A percentile compares a stretch with the other conserved stretches of the same genome.
phyloP scores from a whole-genome alignment of 2,797 vertebrate species.

The Cephalopachus bancanus region DNA sequence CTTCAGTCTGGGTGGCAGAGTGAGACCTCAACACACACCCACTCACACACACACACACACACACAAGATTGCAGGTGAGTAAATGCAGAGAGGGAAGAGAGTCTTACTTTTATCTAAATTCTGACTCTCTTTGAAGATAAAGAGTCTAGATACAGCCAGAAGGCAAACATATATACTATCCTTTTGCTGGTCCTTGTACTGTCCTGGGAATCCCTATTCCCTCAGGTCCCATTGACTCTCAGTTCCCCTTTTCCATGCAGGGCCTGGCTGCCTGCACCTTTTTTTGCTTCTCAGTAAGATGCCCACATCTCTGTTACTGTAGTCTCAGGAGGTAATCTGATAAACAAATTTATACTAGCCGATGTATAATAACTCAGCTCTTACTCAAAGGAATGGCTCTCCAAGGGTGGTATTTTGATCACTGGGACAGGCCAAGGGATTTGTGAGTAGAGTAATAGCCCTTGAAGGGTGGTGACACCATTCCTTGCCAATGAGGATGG shows the following conservation, averaged over 20 bases:
- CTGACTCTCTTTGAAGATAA: neutral
- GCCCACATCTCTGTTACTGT: neutral
- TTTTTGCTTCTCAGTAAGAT: neutral
- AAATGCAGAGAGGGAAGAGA: neutral
- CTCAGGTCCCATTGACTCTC: neutral
- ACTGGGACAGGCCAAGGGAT: neutral
- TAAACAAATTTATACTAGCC: neutral
- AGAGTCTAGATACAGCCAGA: neutral
- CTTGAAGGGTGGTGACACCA: neutral
- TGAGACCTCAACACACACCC: too few species aligned
- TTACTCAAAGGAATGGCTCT: neutral
- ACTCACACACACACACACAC: too few species aligned
- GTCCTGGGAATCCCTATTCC: neutral
- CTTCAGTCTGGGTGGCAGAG: too few species aligned
- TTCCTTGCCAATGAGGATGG: neutral
- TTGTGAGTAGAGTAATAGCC: neutral
- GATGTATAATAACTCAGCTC: neutral
- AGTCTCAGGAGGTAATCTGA: neutral
- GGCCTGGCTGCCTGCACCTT: neutral
- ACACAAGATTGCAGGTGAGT: neutral
- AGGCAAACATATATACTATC: neutral
- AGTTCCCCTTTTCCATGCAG: neutral
- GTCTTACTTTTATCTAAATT: neutral
- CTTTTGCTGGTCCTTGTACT: neutral
- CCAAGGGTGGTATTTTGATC: neutral